Evolutionary conservation across 2,797 vertebrate genomes (phyloP).

Genomic region (Agapornis canus): DNA sequence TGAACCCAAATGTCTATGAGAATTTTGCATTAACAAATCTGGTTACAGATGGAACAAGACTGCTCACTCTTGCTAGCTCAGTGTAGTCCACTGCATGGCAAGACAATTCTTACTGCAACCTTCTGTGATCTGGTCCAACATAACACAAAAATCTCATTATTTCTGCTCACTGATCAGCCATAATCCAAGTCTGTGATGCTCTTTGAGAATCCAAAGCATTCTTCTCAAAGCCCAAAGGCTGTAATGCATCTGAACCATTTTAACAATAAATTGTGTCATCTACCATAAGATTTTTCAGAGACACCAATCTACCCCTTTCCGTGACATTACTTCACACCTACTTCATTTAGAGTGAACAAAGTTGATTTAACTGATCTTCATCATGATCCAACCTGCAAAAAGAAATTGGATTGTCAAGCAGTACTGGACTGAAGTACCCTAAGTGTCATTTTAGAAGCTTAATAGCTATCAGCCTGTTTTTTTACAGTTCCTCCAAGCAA

Average conservation of each 20-base stretch:
- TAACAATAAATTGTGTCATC: background rate
- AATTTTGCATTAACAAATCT: background rate
- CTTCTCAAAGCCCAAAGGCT: background rate
- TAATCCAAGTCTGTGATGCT: background rate
- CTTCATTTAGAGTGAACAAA: background rate
- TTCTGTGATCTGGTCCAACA: background rate
- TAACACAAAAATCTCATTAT: background rate
- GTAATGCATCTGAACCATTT: background rate
- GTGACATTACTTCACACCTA: background rate
- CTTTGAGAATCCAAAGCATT: background rate
- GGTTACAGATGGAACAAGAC: background rate
- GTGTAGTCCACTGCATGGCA: background rate
- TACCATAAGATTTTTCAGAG: background rate
- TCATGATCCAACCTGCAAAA: background rate
- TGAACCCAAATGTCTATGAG: background rate
- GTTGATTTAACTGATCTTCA: constrained; percentile 25
- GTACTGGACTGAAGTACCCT: background rate
- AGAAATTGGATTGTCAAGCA: background rate
- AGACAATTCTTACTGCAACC: background rate
- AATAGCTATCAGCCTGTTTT: background rate
- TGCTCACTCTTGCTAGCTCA: background rate
- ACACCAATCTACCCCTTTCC: background rate
- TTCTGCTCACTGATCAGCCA: background rate
- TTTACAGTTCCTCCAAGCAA: background rate
- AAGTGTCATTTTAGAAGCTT: background rate